These are phyloP conservation scores for Mionectes macconnelli DNA, from an alignment of 2,113 vertebrate species.

Conservation along the genomic window DNA sequence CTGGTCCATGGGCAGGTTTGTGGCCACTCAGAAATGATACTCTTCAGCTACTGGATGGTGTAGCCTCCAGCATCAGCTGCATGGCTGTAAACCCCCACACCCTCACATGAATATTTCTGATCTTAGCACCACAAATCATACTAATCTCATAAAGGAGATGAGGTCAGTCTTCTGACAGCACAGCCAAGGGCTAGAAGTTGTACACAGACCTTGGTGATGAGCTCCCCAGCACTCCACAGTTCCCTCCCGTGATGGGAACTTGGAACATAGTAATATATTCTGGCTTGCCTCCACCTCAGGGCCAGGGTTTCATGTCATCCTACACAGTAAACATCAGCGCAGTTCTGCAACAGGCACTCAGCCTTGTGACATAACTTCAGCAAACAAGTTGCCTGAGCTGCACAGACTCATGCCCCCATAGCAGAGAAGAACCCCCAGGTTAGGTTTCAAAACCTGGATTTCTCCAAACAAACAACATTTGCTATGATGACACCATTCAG, in stretches of 20 bases:
- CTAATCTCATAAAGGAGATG: neutral
- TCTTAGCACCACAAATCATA: neutral
- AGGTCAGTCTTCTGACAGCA: neutral
- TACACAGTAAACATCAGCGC: accelerated
- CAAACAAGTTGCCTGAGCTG: neutral
- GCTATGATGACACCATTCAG: neutral
- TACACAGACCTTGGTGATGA: accelerated
- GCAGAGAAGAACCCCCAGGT: neutral
- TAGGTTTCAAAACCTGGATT: neutral
- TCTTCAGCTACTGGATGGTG: neutral
- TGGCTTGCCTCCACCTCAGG: neutral
- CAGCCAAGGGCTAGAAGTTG: neutral
- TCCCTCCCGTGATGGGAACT: accelerated
- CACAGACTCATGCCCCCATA: neutral
- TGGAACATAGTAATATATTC: neutral
- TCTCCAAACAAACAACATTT: neutral
- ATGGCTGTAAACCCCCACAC: neutral
- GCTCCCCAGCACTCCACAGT: neutral
- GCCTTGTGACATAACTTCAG: neutral
- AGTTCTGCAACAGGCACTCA: neutral
- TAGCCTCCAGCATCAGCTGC: neutral
- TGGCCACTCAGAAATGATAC: accelerated
- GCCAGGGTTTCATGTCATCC: neutral
- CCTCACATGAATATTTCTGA: neutral
- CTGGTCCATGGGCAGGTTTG: neutral